Conservation (phyloP, 2,888 invertebrate species). For the Tolmerus cingulatus region DNA sequence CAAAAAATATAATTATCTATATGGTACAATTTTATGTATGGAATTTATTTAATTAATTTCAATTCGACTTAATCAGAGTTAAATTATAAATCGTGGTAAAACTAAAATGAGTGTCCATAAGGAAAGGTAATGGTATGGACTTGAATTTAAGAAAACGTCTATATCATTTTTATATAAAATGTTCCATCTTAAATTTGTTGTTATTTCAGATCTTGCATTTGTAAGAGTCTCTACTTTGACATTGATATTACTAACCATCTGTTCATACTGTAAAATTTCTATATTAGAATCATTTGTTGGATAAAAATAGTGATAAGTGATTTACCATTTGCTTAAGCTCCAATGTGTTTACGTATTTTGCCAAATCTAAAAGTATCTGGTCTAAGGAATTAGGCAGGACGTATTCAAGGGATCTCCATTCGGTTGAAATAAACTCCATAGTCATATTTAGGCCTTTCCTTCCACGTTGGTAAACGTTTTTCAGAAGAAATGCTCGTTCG, state of each 20-base stretch:
- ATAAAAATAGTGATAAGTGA: neutral
- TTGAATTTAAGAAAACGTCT: neutral
- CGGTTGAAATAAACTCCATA: neutral
- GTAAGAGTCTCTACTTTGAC: neutral
- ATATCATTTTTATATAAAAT: neutral
- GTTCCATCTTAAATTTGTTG: slow-evolving; percentile 5
- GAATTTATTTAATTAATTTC: too few relatives aligned
- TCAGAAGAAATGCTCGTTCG: neutral
- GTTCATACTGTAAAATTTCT: neutral
- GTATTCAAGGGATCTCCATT: neutral
- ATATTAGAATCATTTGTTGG: neutral
- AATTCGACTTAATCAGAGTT: neutral
- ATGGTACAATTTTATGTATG: too few relatives aligned
- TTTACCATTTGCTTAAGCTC: neutral
- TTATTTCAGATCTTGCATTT: neutral
- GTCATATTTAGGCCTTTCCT: neutral
- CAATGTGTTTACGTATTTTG: neutral
- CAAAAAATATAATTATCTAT: too few relatives aligned
- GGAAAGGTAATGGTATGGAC: neutral
- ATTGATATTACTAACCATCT: neutral
- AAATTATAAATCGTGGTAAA: neutral
- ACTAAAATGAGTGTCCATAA: neutral
- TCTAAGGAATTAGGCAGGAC: neutral
- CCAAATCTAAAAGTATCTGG: neutral
- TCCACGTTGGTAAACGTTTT: neutral